Evolutionary conservation across 1,140 invertebrate species (phyloP), one percentile per base, ranked within the genome.

Genomic region (Euborellia annulipes): DNA sequence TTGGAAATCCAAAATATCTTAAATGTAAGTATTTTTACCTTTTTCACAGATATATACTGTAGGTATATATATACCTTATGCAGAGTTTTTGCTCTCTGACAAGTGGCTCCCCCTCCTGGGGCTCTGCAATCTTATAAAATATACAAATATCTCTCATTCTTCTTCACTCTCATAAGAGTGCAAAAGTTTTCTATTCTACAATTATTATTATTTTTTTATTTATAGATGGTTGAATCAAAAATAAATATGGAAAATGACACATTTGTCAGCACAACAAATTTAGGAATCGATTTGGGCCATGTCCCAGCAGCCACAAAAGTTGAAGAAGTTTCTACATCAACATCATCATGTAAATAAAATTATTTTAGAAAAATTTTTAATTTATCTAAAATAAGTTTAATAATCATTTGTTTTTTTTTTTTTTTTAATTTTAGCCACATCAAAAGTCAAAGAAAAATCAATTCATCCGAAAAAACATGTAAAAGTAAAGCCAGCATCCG

Each of bases 1-100:
- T 46, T 64, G 17, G 79, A 83, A 54, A 69, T 84, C 13, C 66
- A 75, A 11, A 64, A 78, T 43, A 57, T 78, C 30, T 56, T 83
- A 9, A 27, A 27, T 27, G 23, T 27, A 37, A 23, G 39, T 23
- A 9, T 23, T 43, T 32, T 23, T 18, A 16, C 23, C 21, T 7
- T 43, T 6, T 27, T 27, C 23, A 27, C 23, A 4, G 11, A 27
- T 27, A 6, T 27, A 27, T 11, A 27, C 23, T n/a, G n/a, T n/a
- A n/a, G n/a, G n/a, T n/a, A n/a, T n/a, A 27, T 11, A 27, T 27
- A 6, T 27, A 27, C 23, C 4, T 27, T 27, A 27, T 27, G 23
- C 23, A 27, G 23, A 11, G 23, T 4, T 27, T 11, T 27, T 6
- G 23, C 23, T 27, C 11, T 11, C 4, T 27, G 23, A 27, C 23